Conservation (phyloP, 2,797 vertebrate species). For the Micropoecilia bifurca region DNA sequence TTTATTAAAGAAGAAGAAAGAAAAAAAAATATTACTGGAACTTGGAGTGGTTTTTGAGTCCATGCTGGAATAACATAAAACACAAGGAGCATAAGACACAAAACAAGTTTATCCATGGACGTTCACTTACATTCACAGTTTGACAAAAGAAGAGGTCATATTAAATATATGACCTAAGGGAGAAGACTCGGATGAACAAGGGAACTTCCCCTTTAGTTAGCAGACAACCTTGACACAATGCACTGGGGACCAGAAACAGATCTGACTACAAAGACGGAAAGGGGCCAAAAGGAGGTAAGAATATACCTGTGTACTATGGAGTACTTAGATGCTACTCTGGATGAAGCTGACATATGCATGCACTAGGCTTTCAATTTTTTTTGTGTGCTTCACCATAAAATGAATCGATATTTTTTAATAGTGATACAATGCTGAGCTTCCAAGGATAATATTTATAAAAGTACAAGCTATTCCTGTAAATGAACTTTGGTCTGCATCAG, state of each 20-base stretch:
- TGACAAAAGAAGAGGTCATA: conserved; percentile 60
- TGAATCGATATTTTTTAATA: background rate
- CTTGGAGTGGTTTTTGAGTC: conserved; percentile 54
- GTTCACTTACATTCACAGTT: conserved; percentile 24
- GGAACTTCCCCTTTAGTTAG: conserved; percentile 54
- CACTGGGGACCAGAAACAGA: conserved; percentile 30
- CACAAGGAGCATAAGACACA: conserved; percentile 43
- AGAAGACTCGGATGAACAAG: conserved; percentile 50
- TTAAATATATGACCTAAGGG: conserved; percentile 70
- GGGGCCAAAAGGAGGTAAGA: conserved; percentile 16
- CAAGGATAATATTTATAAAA: background rate
- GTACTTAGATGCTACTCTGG: background rate
- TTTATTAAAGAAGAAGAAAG: background rate
- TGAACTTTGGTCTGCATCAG: background rate
- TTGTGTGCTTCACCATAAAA: background rate
- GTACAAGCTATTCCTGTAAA: background rate
- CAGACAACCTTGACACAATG: conserved; percentile 51
- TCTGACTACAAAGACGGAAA: conserved; percentile 18
- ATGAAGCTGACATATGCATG: background rate
- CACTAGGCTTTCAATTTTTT: background rate
- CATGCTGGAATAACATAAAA: conserved; percentile 51
- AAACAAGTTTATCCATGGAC: conserved; percentile 42
- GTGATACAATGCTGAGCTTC: background rate
- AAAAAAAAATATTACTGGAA: conserved; percentile 44
- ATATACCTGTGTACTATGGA: background rate